Conservation (phyloP, 2,888 invertebrate species). For the Pristionchus mayeri region DNA sequence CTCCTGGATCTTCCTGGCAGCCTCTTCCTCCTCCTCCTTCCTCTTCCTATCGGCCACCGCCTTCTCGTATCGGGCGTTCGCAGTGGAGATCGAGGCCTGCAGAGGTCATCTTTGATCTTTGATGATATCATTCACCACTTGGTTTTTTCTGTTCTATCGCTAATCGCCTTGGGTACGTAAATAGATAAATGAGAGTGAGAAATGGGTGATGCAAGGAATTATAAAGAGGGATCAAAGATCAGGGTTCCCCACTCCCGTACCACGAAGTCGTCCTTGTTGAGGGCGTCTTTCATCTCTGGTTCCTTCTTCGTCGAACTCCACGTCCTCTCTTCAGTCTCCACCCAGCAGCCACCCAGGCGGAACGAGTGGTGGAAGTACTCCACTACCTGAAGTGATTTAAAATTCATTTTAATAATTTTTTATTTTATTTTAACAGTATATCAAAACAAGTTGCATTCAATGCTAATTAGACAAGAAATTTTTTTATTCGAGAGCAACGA, state of each 20-base stretch:
- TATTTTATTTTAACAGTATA: no score
- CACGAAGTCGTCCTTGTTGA: conserved; percentile 48
- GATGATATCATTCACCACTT: neutral
- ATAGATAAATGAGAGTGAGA: no score
- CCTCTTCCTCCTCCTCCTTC: conserved; percentile 52
- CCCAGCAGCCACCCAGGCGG: conserved; percentile 52
- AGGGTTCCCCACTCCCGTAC: neutral
- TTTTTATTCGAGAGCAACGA: neutral
- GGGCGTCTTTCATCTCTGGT: conserved; percentile 18
- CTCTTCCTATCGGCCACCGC: conserved; percentile 34
- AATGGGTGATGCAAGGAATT: no score
- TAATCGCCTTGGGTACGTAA: no score
- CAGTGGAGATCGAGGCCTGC: neutral
- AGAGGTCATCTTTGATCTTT: neutral
- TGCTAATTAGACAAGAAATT: neutral
- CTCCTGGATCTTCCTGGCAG: conserved; percentile 61
- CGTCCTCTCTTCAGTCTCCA: conserved; percentile 51
- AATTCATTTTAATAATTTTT: neutral
- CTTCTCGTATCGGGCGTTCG: neutral
- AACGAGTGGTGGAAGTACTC: conserved; percentile 57
- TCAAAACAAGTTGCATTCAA: neutral
- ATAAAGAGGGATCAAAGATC: no score
- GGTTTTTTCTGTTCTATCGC: no score
- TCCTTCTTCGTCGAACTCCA: conserved; percentile 18
- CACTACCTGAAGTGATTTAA: neutral